phyloP scores from a whole-genome alignment of 2,797 vertebrate species.

The Gallirallus australis region DNA sequence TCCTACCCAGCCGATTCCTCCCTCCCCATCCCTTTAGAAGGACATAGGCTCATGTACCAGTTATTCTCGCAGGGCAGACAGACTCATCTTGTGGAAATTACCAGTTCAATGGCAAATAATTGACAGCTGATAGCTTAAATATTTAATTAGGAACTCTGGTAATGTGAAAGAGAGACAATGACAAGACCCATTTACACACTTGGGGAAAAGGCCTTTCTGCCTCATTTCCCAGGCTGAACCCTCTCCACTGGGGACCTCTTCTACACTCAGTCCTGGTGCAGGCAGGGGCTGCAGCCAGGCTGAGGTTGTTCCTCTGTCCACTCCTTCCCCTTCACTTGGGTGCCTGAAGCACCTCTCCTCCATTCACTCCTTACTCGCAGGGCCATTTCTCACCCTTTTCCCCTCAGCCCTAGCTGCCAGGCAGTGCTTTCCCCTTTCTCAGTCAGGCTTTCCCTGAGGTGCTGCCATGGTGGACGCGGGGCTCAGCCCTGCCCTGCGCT shows the following conservation, averaged over 20 bases:
- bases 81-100: not conserved
- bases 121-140: not conserved
- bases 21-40: accelerated
- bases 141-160: not conserved
- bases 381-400: not conserved
- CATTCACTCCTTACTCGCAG: accelerated
- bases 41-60: not conserved
- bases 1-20: not conserved
- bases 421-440: too few species aligned
- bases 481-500: not conserved
- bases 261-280: not conserved
- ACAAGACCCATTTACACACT: not conserved
- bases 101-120: not conserved
- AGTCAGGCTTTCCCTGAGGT: accelerated
- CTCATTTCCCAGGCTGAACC: not conserved
- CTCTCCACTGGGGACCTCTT: accelerated
- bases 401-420: accelerated
- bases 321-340: not conserved
- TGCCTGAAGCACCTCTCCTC: not conserved
- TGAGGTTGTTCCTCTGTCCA: accelerated
- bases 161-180: not conserved
- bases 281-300: too few species aligned
- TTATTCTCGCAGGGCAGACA: not conserved
- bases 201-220: not conserved
- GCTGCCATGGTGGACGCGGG: accelerated